Conservation (phyloP, 1,140 invertebrate species). For the Mylabris phalerata region DNA sequence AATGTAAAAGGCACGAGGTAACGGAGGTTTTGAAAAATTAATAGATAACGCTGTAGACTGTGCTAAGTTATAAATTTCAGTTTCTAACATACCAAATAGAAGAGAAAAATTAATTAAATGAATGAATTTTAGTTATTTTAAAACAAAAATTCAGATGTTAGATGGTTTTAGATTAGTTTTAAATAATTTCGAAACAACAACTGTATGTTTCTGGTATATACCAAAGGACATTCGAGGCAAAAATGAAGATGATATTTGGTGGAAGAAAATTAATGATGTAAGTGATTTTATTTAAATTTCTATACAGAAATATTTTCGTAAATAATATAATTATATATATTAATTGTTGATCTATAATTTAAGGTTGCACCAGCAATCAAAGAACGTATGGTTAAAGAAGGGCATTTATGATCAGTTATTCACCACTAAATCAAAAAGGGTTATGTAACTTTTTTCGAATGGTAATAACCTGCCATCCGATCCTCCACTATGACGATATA, state of each 20-base stretch:
- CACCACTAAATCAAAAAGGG: slow-evolving; percentile 59
- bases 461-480: slow-evolving; percentile 73
- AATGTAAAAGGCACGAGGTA: slow-evolving; percentile 79
- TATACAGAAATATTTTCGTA: too few relatives aligned
- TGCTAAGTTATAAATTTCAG: slow-evolving; percentile 39
- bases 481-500: slow-evolving; percentile 50
- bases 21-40: slow-evolving; percentile 48
- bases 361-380: slow-evolving; percentile 82
- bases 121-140: slow-evolving; percentile 17
- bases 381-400: slow-evolving; percentile 66
- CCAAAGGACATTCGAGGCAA: slow-evolving; percentile 62
- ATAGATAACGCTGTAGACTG: slow-evolving; percentile 60
- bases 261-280: slow-evolving; percentile 57
- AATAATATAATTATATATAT: background rate
- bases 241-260: slow-evolving; percentile 60
- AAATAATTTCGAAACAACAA: slow-evolving; percentile 63
- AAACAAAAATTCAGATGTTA: slow-evolving; percentile 8
- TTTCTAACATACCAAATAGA: background rate
- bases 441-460: slow-evolving; percentile 83
- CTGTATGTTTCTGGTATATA: slow-evolving; percentile 91
- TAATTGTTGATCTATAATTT: slow-evolving; percentile 21
- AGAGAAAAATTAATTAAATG: background rate
- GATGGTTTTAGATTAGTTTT: slow-evolving; percentile 36
- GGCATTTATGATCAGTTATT: slow-evolving; percentile 82
- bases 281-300: slow-evolving; percentile 14